Conservation (phyloP, 35 echinoderm and acorn worm species). For the Acanthaster planci region DNA sequence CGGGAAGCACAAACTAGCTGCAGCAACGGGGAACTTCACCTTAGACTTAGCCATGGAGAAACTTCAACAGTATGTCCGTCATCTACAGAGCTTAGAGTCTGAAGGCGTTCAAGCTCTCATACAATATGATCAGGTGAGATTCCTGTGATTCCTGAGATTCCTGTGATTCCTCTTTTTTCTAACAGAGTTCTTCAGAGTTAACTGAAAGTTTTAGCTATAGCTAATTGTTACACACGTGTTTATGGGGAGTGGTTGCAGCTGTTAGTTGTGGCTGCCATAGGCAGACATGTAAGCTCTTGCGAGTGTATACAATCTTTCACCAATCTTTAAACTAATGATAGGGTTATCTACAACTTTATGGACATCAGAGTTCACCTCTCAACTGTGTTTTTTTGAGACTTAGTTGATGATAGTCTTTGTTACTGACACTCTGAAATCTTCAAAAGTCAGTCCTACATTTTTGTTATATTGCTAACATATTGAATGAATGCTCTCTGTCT, state of each 20-base stretch:
- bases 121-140: conserved; percentile 74
- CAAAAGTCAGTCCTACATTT: no score
- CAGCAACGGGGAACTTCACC: conserved; percentile 25
- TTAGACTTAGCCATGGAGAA: conserved; percentile 18
- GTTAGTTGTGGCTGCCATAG: background rate
- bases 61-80: conserved; percentile 78
- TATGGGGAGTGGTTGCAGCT: background rate
- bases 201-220: background rate
- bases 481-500: background rate
- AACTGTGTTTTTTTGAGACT: no score
- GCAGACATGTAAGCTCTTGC: no score
- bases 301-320: no score
- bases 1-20: conserved; percentile 75
- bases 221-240: background rate
- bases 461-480: no score
- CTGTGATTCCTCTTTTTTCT: background rate
- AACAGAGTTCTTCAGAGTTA: background rate
- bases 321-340: no score
- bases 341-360: no score
- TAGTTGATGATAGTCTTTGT: no score
- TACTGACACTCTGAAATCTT: no score
- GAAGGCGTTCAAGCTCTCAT: conserved; percentile 50
- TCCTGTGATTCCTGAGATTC: background rate
- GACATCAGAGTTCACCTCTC: no score
- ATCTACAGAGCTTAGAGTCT: conserved; percentile 69